Evolutionary conservation across 2,888 invertebrate genomes (phyloP), one percentile per base, ranked within the genome.

Genomic region (Tipula confusa): DNA sequence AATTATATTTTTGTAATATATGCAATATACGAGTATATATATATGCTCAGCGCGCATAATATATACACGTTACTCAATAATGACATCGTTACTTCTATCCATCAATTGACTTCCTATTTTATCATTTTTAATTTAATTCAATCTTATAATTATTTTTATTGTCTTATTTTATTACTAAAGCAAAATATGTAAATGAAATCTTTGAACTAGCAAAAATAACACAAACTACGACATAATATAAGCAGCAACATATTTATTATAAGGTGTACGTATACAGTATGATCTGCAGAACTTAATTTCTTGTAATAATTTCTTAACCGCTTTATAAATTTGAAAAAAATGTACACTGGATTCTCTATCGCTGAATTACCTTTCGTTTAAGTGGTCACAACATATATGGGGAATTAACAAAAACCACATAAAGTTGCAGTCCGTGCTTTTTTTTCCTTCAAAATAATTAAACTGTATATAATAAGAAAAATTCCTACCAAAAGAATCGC

Each of bases 51-150:
- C 64, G 64, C 64, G 24, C 64, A 64, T 64, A 24, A 13, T 64
- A 36, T 9, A 36, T 9, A 9, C 15, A 64, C 24, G 64, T 64
- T 64, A 64, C 64, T 64, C 64, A 64, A 64, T 64, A 64, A 64
- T 64, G 64, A 64, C 64, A 64, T 43, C 43, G 43, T 15, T 43
- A 43, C n/a, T 43, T 43, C 43, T n/a, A 43, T 64, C 64, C 64
- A 64, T 64, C 64, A 64, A 64, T 64, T 64, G 64, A 64, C 64
- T 64, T 64, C 64, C 64, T 64, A 64, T 64, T 64, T 64, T 64
- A 24, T 24, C 18, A 64, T 64, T 24, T 64, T 64, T 64, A 64
- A 64, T 64, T 43, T 43, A 43, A 43, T 43, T n/a, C 64, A 18
- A 64, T 64, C 64, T 64, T 64, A 64, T 64, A 24, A 64, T 64